Base-by-base conservation (phyloP, 1,140 invertebrate species). In the Cheumatopsyche charites region DNA sequence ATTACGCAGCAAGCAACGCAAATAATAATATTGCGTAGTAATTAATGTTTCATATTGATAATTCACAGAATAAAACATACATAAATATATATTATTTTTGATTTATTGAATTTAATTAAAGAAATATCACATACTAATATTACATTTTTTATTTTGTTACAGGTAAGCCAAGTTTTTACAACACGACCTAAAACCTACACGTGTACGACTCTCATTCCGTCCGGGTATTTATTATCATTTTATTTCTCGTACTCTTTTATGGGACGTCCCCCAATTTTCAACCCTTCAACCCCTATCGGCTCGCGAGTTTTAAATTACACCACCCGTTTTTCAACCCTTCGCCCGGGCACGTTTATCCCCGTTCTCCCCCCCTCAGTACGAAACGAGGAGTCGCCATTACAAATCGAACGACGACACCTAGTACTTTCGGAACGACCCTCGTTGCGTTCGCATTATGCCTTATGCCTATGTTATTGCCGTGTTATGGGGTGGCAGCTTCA, bases 101-200 rank as follows among this genome's bases (percentile, higher is more conserved):
- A n/a, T n/a, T n/a, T n/a, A n/a, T n/a, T n/a, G 9, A 36, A 3
- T 4, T 36, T 36, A 36, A 36, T 9, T 36, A 36, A 36, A 36
- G 29, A 36, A 36, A 36, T n/a, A n/a, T n/a, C n/a, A n/a, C n/a
- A 36, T 36, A 36, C 29, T 36, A 36, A 36, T 36, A 4, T 36
- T 9, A 36, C 3, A 49, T 49, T 19, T n/a, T 47, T 47, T 25
- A 45, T 49, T 25, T 67, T 67, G 63, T 67, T 67, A 13, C 63
- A 67, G 63, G 63, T 67, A 67, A 67, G 63, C 63, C 23, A 42
- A 13, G n/a, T 67, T 36, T 36, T 36, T 36, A 36, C 29, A 36
- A 9, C 29, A 36, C 29, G 3, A n/a, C n/a, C n/a, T n/a, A n/a
- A 36, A 36, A 36, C 29, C 9, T 67, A 26, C 63, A 29, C 4